Evolutionary conservation across 2,797 vertebrate genomes (phyloP).

Genomic region (Trichosurus vulpecula): DNA sequence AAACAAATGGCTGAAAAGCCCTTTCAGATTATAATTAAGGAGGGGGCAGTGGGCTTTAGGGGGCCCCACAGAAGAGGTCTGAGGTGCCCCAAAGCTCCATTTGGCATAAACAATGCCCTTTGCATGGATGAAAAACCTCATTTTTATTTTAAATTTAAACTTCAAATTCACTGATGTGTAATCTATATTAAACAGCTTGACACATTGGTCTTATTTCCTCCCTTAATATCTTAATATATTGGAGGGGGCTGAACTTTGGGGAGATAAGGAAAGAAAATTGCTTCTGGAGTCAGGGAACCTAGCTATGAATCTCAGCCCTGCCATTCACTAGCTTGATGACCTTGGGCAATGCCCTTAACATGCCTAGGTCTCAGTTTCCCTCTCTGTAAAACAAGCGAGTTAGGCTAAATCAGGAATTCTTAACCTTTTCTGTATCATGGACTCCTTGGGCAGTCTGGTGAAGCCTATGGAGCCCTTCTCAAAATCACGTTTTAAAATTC

Average conservation of each 20-base stretch:
- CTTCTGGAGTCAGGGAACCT: neutral
- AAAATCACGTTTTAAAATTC: neutral
- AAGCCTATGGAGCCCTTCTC: neutral
- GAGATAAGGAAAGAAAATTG: neutral
- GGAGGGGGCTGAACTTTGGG: neutral
- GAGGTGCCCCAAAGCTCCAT: neutral
- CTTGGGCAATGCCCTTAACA: neutral
- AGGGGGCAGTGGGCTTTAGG: neutral
- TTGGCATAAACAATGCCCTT: neutral
- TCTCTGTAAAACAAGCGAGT: neutral
- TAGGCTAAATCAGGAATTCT: neutral
- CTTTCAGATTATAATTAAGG: neutral
- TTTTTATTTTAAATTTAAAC: neutral
- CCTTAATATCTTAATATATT: neutral
- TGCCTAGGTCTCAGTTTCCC: neutral
- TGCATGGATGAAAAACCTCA: neutral
- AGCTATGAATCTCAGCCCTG: neutral
- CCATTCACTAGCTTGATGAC: neutral
- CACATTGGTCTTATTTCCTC: neutral
- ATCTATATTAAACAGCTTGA: neutral
- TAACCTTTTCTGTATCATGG: neutral
- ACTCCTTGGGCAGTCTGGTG: neutral
- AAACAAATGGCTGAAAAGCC: neutral
- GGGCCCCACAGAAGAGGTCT: neutral
- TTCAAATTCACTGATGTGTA: neutral